Percentiles rank a stretch among this genome's conserved stretches.
Conservation (phyloP, 2,113 vertebrate species). For the Forbesichthys agassizii region DNA sequence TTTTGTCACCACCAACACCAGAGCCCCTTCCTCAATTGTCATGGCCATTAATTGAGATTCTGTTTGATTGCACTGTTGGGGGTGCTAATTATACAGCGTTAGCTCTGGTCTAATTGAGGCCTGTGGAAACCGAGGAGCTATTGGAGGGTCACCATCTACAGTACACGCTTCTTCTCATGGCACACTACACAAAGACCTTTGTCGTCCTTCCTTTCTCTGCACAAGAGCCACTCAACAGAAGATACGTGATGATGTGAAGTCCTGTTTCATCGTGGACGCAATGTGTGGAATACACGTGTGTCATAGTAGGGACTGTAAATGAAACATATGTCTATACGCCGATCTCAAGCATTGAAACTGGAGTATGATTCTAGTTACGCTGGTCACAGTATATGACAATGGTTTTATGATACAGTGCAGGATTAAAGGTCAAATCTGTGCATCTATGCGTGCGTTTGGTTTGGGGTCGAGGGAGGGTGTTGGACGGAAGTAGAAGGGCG, state of each 20-base stretch:
- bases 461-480: background rate
- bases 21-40: constrained; percentile 55
- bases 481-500: background rate
- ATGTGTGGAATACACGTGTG: too few species aligned
- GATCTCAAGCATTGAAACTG: too few species aligned
- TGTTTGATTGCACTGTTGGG: constrained; percentile 79
- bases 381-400: too few species aligned
- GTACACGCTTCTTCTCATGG: constrained; percentile 32
- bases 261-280: background rate
- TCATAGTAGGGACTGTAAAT: too few species aligned
- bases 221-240: constrained; percentile 22
- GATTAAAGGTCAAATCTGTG: background rate
- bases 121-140: constrained; percentile 68
- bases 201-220: constrained; percentile 40
- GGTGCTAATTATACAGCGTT: constrained; percentile 79
- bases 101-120: constrained; percentile 64
- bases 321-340: too few species aligned
- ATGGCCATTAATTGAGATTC: constrained; percentile 70
- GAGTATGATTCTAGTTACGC: too few species aligned
- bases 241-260: constrained; percentile 9
- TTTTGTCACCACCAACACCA: constrained; percentile 52
- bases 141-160: constrained; percentile 51
- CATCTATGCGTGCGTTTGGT: background rate
- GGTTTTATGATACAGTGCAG: too few species aligned
- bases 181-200: constrained; percentile 62